Conservation (phyloP, 2,888 invertebrate genomes). For the Exocentrus adspersus region DNA sequence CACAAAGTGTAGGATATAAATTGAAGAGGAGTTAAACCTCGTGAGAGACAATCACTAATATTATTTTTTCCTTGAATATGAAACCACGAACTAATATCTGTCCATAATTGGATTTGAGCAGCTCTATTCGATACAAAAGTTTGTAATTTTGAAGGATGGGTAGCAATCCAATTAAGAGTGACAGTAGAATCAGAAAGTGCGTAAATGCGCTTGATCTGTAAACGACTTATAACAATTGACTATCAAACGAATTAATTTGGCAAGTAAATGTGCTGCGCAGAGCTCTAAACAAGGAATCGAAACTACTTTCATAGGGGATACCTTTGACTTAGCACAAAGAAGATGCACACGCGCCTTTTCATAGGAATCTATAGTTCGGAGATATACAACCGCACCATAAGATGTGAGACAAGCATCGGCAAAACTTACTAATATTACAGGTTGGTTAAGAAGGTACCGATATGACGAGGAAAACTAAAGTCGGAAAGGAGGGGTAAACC, state of each 20-base stretch:
- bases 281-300: background rate
- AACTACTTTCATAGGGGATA: slow-evolving; percentile 1
- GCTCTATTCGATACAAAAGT: slow-evolving; percentile 3
- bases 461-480: background rate
- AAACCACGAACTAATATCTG: slow-evolving; percentile 1
- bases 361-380: background rate
- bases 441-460: background rate
- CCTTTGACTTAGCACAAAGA: background rate
- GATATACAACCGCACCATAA: background rate
- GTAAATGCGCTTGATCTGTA: background rate
- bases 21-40: slow-evolving; percentile 3
- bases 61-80: slow-evolving; percentile 7
- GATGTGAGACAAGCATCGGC: background rate
- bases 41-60: background rate
- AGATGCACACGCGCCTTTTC: background rate
- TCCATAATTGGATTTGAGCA: slow-evolving; percentile 1
- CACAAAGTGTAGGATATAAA: background rate
- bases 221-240: background rate
- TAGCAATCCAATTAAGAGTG: background rate
- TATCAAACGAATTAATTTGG: background rate
- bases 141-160: background rate
- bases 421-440: background rate
- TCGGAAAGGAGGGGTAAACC: background rate
- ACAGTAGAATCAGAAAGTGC: background rate
- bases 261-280: background rate